A percentile compares a stretch with the other conserved stretches of the same genome.
These are phyloP conservation scores for Osmoderma eremita DNA, from an alignment of 2,888 invertebrate species.

Conservation along the genomic window DNA sequence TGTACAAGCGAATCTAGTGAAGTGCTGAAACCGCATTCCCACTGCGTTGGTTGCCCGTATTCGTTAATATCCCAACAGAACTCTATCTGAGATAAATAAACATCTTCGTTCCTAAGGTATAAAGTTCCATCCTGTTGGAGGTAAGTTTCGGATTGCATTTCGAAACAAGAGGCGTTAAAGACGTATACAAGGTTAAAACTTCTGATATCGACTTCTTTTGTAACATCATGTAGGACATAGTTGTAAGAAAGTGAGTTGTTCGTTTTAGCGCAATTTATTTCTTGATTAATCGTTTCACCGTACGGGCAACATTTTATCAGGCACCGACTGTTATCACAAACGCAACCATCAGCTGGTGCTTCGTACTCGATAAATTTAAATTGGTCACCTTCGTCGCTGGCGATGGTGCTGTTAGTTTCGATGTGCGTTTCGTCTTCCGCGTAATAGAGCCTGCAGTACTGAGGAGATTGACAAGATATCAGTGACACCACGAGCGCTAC, in stretches of 20 bases:
- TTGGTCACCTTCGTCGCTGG: background rate
- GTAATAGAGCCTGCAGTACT: conserved; percentile 7
- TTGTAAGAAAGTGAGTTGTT: background rate
- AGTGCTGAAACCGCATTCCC: conserved; percentile 17
- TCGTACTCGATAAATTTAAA: conserved; percentile 1
- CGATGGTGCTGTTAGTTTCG: background rate
- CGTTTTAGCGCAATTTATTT: background rate
- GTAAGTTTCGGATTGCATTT: conserved; percentile 6
- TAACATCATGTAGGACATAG: background rate
- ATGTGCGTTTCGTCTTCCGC: background rate
- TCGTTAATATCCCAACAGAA: conserved; percentile 28
- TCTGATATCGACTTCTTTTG: background rate
- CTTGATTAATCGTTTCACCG: conserved; percentile 1
- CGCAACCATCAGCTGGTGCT: background rate
- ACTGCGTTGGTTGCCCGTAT: conserved; percentile 14
- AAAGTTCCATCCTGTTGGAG: conserved; percentile 17
- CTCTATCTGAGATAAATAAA: background rate
- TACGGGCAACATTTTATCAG: conserved; percentile 21
- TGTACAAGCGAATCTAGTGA: background rate
- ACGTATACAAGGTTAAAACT: conserved; percentile 19
- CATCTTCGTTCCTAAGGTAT: background rate
- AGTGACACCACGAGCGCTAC: conserved; percentile 1
- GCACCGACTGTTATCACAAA: conserved; percentile 8
- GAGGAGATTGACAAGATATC: conserved; percentile 4
- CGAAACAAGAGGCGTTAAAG: background rate